These are phyloP conservation scores for Eupeodes latifasciatus DNA, from an alignment of 2,888 invertebrate genomes.

Conservation along the genomic window DNA sequence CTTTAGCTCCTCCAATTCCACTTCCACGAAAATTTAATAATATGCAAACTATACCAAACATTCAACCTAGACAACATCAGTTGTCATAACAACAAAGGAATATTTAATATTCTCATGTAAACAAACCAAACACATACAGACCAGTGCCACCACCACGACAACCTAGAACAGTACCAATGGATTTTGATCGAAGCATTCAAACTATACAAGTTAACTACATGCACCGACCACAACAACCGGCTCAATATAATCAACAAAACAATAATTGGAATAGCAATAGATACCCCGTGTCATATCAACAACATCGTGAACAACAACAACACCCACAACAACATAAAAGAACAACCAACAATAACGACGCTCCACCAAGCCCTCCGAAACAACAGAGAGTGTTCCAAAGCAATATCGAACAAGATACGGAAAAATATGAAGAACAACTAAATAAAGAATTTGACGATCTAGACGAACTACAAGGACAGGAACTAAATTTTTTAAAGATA, in stretches of 20 bases:
- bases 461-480: not conserved
- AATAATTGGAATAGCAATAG: not conserved
- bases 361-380: not conserved
- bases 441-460: not conserved
- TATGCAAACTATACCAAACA: too few species aligned
- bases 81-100: conserved; percentile 1
- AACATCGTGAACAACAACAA: not conserved
- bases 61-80: too few species aligned
- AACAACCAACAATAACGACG: not conserved
- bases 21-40: too few species aligned
- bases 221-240: conserved; percentile 6
- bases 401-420: not conserved
- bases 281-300: not conserved
- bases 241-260: not conserved
- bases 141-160: conserved; percentile 14
- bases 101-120: not conserved
- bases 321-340: conserved; percentile 4
- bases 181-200: conserved; percentile 1
- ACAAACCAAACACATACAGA: not conserved
- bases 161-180: conserved; percentile 12
- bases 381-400: conserved; percentile 9
- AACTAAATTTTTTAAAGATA: not conserved
- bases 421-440: not conserved
- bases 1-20: too few species aligned
- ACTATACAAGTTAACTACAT: conserved; percentile 10